These are phyloP conservation scores for Plagodis dolabraria DNA, from an alignment of 2,888 invertebrate genomes.

Conservation along the genomic window DNA sequence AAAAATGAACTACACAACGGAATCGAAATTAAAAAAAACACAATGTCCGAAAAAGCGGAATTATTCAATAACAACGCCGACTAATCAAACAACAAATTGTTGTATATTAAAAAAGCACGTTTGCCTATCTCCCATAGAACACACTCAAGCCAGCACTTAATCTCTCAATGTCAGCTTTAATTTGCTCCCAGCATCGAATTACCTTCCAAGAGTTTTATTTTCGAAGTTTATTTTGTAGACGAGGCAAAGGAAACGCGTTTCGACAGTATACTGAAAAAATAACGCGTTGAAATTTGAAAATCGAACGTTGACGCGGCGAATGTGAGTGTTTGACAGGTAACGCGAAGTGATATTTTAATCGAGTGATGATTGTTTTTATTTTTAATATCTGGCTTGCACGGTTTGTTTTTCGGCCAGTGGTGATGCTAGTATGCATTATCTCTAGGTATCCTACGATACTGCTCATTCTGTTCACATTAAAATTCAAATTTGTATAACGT, in stretches of 20 bases:
- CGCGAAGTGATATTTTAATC: conserved; percentile 6
- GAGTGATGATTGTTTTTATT: background rate
- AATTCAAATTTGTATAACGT: no score
- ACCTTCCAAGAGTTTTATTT: conserved; percentile 80
- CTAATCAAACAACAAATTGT: conserved; percentile 56
- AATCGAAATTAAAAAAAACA: background rate
- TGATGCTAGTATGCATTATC: no score
- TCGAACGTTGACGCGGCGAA: conserved; percentile 21
- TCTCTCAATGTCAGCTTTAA: conserved; percentile 84
- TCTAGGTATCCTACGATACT: no score
- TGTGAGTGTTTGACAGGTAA: conserved; percentile 4
- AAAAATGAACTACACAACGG: no score
- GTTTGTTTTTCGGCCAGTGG: no score
- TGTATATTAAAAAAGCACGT: conserved; percentile 49
- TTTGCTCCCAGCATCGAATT: conserved; percentile 79
- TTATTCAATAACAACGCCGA: conserved; percentile 35
- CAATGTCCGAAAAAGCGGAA: background rate
- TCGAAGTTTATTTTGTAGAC: conserved; percentile 62
- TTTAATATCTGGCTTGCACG: no score
- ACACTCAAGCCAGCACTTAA: conserved; percentile 73
- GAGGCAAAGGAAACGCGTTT: conserved; percentile 72
- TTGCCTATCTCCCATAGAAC: conserved; percentile 54
- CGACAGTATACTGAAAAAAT: conserved; percentile 61
- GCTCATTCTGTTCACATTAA: no score
- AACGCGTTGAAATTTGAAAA: conserved; percentile 48